Percentiles rank a stretch among this genome's conserved stretches.
These are phyloP conservation scores for Drosophila testacea DNA, from an alignment of 2,888 invertebrate species.

Conservation along the genomic window DNA sequence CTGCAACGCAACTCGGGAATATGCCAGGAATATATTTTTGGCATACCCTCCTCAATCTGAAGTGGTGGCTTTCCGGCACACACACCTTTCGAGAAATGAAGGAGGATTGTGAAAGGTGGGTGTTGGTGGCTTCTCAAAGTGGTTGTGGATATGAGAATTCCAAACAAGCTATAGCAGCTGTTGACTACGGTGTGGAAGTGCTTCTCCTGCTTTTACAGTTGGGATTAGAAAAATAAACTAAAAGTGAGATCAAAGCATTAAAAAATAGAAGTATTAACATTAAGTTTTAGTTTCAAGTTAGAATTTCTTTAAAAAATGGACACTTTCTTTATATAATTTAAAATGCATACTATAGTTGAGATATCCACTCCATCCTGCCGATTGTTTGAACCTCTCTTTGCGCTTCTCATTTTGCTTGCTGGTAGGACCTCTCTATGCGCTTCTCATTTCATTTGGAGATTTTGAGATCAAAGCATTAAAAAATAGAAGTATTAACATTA, in stretches of 20 bases:
- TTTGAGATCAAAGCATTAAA: slow-evolving; percentile 27
- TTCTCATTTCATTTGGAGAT: neutral
- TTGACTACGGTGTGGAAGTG: slow-evolving; percentile 14
- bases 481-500: neutral
- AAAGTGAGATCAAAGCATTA: slow-evolving; percentile 24
- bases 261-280: neutral
- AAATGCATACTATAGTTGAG: neutral
- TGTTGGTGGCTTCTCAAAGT: slow-evolving; percentile 36
- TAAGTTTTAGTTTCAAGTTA: neutral
- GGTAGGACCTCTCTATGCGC: neutral
- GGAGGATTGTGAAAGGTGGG: slow-evolving; percentile 6
- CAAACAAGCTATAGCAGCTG: slow-evolving; percentile 71
- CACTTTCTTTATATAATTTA: neutral
- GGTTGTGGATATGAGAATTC: slow-evolving; percentile 67
- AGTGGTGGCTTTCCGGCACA: slow-evolving; percentile 61
- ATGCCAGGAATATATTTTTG: slow-evolving; percentile 7
- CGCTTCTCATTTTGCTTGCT: neutral
- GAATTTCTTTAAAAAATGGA: too few species aligned
- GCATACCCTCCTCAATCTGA: neutral
- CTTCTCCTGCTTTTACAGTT: slow-evolving; percentile 1
- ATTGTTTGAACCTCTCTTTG: neutral
- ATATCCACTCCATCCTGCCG: neutral
- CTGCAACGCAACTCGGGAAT: slow-evolving; percentile 31
- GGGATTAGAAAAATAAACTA: slow-evolving; percentile 11
- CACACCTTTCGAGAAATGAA: slow-evolving; percentile 39